These are phyloP conservation scores for Rhinopomastus cyanomelas DNA, from an alignment of 2,113 vertebrate species.

Conservation along the genomic window DNA sequence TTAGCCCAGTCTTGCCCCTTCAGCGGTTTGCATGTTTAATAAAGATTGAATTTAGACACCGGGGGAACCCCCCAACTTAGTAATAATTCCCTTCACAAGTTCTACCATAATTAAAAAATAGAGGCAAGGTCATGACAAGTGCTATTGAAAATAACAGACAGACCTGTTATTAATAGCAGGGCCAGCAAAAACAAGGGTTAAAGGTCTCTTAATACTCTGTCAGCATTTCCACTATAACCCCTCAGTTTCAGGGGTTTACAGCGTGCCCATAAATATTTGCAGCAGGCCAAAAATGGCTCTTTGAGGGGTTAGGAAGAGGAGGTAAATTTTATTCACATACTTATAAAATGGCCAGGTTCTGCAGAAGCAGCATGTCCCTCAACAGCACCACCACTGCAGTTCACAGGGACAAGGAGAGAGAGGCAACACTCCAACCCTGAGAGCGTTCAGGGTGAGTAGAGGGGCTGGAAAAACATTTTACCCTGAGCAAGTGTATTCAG, in stretches of 20 bases:
- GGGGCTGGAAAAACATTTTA: background rate
- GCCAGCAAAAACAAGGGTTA: conserved; percentile 57
- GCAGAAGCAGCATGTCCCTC: background rate
- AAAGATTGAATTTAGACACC: conserved; percentile 60
- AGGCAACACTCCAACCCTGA: accelerated
- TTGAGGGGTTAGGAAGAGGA: conserved; percentile 47
- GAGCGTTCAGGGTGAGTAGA: background rate
- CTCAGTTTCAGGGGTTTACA: conserved; percentile 69
- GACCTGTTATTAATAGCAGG: conserved; percentile 61
- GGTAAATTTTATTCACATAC: conserved; percentile 66
- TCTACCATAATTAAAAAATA: conserved; percentile 68
- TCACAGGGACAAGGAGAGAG: background rate
- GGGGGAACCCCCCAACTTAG: conserved; percentile 53
- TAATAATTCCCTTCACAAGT: conserved; percentile 68
- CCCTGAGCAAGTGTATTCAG: background rate
- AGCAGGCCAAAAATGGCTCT: conserved; percentile 64
- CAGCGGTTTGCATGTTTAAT: conserved; percentile 59
- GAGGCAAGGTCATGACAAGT: conserved; percentile 56
- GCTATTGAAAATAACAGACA: conserved; percentile 62
- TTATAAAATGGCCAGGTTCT: background rate
- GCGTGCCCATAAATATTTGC: conserved; percentile 68
- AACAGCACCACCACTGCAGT: background rate
- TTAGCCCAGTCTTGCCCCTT: conserved; percentile 61
- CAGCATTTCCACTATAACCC: conserved; percentile 63
- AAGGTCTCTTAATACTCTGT: conserved; percentile 68